A percentile compares a stretch with the other conserved stretches of the same genome.
Conservation (phyloP, 2,888 invertebrate genomes). For the Eilema sororculum region DNA sequence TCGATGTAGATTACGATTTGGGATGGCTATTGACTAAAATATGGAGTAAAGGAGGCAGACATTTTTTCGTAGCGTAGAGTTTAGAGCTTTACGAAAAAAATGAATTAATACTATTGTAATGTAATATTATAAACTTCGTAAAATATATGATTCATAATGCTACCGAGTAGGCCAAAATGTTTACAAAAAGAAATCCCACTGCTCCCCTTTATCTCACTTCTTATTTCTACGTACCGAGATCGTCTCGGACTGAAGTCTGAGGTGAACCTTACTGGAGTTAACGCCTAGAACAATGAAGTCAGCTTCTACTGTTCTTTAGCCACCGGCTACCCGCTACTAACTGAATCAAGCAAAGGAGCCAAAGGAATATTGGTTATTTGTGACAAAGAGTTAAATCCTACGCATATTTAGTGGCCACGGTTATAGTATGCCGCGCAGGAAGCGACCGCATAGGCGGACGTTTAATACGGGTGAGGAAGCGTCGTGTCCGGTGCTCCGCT, state of each 20-base stretch:
- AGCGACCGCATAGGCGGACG: constrained; percentile 54
- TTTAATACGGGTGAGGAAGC: constrained; percentile 56
- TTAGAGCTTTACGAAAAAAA: background rate
- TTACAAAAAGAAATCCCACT: no score
- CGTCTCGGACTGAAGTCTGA: background rate
- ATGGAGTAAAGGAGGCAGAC: background rate
- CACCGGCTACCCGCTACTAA: background rate
- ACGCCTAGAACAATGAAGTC: background rate
- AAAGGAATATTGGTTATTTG: background rate
- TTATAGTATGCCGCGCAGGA: constrained; percentile 40
- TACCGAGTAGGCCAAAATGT: no score
- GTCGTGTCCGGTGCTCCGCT: constrained; percentile 49
- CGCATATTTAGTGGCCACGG: constrained; percentile 42
- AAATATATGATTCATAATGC: no score
- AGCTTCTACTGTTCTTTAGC: background rate
- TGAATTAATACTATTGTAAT: no score
- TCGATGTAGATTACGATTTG: background rate
- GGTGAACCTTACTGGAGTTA: background rate
- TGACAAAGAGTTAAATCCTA: background rate
- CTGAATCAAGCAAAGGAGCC: background rate
- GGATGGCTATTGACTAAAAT: background rate
- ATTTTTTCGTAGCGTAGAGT: background rate
- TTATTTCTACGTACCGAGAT: no score
- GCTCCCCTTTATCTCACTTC: no score
- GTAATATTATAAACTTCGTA: no score